These are phyloP conservation scores for Stegana nigrithorax DNA, from an alignment of 2,888 invertebrate genomes.

Conservation along the genomic window DNA sequence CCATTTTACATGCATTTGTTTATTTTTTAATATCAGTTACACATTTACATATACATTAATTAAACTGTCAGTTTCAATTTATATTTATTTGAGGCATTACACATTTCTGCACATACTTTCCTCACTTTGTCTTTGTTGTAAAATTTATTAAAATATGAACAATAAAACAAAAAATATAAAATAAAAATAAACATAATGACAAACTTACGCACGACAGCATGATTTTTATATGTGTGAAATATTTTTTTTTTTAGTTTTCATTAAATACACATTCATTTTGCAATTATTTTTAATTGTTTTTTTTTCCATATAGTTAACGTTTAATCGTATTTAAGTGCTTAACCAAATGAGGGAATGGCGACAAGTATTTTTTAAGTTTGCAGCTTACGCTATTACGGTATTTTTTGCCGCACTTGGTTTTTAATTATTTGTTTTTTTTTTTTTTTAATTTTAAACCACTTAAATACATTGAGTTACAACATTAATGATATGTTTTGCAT, in stretches of 20 bases:
- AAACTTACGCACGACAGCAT: not conserved
- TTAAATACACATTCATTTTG: constrained; percentile 14
- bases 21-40: not conserved
- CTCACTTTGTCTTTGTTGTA: too few species aligned
- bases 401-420: constrained; percentile 23
- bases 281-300: constrained; percentile 4
- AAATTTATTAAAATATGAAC: too few species aligned
- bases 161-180: too few species aligned
- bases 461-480: constrained; percentile 68
- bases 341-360: too few species aligned
- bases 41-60: not conserved
- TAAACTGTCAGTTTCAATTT: not conserved
- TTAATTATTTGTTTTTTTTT: constrained; percentile 26
- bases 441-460: constrained; percentile 33
- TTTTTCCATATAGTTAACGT: not conserved
- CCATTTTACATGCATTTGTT: not conserved
- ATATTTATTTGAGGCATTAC: too few species aligned
- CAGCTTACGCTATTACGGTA: constrained; percentile 18
- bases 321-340: not conserved
- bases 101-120: not conserved
- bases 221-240: not conserved
- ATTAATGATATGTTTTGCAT: constrained; percentile 69
- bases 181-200: too few species aligned
- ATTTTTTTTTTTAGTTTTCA: not conserved
- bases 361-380: constrained; percentile 6